Conservation (phyloP, 2,888 invertebrate species). For the Malacosoma neustria region DNA sequence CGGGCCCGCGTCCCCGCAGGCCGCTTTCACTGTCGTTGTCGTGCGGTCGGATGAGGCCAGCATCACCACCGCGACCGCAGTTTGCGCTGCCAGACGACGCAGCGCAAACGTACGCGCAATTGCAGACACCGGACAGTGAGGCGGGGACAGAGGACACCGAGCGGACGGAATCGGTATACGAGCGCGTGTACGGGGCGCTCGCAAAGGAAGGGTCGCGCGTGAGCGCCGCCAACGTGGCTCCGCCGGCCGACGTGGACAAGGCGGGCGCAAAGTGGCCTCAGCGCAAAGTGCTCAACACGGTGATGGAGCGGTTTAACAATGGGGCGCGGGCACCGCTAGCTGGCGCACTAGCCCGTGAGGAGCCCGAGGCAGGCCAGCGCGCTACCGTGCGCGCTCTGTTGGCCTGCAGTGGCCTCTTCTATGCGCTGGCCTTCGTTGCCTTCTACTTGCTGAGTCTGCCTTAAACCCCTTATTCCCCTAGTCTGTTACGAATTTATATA, state of each 20-base stretch:
- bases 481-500: not conserved
- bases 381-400: conserved; percentile 70
- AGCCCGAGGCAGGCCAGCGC: conserved; percentile 22
- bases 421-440: conserved; percentile 48
- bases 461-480: conserved; percentile 16
- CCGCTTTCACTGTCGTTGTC: conserved; percentile 12
- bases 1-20: conserved; percentile 12
- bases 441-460: conserved; percentile 60
- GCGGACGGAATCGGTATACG: conserved; percentile 11
- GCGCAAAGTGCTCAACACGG: conserved; percentile 39
- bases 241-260: conserved; percentile 22
- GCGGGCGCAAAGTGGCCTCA: conserved; percentile 13
- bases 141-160: conserved; percentile 13
- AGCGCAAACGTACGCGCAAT: conserved; percentile 13
- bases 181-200: conserved; percentile 15
- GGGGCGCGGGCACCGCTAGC: conserved; percentile 61
- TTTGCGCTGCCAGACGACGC: conserved; percentile 24
- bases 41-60: conserved; percentile 11
- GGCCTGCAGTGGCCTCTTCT: conserved; percentile 62
- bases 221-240: conserved; percentile 20
- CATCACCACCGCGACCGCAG: conserved; percentile 23
- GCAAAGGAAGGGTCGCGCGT: conserved; percentile 17
- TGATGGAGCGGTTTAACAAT: conserved; percentile 39
- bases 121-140: conserved; percentile 12
- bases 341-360: conserved; percentile 7